These are phyloP conservation scores for Helarctos malayanus DNA, from an alignment of 2,797 vertebrate species.

Conservation along the genomic window DNA sequence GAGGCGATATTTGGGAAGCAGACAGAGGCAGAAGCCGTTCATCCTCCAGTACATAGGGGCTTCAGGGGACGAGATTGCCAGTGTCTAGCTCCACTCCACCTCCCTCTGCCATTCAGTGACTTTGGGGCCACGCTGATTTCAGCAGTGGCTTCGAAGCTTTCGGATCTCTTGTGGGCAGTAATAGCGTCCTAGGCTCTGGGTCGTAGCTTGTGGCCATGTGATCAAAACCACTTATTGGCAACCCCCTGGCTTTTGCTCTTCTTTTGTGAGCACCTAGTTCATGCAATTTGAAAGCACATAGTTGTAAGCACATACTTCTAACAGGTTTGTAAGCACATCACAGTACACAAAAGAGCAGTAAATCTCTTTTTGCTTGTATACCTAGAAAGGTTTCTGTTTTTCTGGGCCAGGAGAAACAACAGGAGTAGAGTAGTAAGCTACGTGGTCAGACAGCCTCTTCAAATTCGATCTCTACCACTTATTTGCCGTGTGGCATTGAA, in stretches of 20 bases:
- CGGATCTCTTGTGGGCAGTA: not conserved
- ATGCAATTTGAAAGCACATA: not conserved
- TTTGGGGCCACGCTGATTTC: not conserved
- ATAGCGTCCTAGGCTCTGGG: not conserved
- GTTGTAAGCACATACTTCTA: not conserved
- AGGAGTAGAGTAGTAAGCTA: not conserved
- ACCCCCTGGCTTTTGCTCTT: not conserved
- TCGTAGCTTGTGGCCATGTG: not conserved
- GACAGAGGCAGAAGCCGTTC: not conserved
- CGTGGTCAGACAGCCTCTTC: not conserved
- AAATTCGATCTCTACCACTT: not conserved
- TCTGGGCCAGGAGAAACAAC: not conserved
- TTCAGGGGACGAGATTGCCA: not conserved
- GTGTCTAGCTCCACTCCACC: not conserved
- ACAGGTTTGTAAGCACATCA: not conserved
- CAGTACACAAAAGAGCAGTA: not conserved
- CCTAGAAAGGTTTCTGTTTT: not conserved
- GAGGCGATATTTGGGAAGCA: not conserved
- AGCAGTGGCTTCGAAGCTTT: not conserved
- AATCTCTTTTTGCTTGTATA: not conserved
- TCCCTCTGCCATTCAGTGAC: not conserved
- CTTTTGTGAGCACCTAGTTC: not conserved
- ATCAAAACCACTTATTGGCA: not conserved
- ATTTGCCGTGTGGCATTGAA: not conserved
- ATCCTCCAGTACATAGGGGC: not conserved